Evolutionary conservation across 2,113 vertebrate species (phyloP).

Genomic region (Zosterops hypoxanthus): DNA sequence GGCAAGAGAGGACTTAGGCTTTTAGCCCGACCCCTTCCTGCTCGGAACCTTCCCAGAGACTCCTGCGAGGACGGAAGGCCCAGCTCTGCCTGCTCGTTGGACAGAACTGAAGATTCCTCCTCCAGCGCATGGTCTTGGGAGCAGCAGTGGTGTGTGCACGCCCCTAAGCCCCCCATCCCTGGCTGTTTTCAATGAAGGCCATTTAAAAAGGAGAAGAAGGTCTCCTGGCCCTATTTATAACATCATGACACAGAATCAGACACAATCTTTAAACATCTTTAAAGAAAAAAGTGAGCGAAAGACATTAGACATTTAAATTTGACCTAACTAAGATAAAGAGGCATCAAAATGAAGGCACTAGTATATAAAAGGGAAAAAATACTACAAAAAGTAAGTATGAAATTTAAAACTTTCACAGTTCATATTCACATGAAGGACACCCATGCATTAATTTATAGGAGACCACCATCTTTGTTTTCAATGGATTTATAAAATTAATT

Average conservation of each 20-base stretch:
- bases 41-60: no score
- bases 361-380: fast-evolving
- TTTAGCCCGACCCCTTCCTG: no score
- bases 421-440: background rate
- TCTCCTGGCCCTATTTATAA: no score
- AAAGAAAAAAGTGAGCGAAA: background rate
- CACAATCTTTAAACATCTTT: background rate
- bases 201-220: no score
- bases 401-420: background rate
- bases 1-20: no score
- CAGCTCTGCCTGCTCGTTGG: no score
- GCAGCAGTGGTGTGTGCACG: no score
- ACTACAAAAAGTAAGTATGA: background rate
- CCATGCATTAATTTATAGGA: background rate
- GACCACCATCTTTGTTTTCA: background rate
- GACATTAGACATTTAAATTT: background rate
- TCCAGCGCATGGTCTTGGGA: no score
- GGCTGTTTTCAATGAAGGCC: no score
- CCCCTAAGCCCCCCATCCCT: no score
- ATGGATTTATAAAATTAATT: background rate
- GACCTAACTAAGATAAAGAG: background rate
- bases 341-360: background rate
- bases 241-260: background rate
- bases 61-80: no score
- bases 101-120: no score